These are phyloP conservation scores for Psammodynastes pulverulentus DNA, from an alignment of 2,113 vertebrate species.

Conservation along the genomic window DNA sequence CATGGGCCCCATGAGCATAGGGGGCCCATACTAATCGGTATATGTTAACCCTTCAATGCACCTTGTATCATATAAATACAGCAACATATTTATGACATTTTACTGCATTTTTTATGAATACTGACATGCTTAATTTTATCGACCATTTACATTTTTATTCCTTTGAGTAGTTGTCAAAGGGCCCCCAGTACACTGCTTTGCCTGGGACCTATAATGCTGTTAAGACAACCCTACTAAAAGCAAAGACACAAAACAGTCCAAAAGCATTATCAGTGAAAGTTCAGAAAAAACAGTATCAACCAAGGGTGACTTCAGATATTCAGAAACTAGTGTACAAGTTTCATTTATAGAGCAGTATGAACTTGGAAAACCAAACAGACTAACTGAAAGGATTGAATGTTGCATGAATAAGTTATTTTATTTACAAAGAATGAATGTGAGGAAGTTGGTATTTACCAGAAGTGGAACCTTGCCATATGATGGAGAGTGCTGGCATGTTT, in stretches of 20 bases:
- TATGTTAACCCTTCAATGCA: too few species aligned
- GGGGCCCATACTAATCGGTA: too few species aligned
- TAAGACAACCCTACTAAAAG: background rate
- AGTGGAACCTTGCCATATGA: background rate
- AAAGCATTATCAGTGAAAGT: background rate
- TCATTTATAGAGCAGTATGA: background rate
- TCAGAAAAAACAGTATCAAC: background rate
- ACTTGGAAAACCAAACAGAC: background rate
- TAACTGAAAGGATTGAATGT: background rate
- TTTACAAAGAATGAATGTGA: background rate
- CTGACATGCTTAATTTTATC: too few species aligned
- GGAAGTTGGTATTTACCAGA: background rate
- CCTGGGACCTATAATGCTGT: too few species aligned
- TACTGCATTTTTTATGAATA: too few species aligned
- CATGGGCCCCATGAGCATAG: too few species aligned
- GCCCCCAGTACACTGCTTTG: too few species aligned
- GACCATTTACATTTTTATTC: too few species aligned
- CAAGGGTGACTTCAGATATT: background rate
- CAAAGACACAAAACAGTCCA: background rate
- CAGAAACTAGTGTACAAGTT: background rate
- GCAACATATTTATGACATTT: too few species aligned
- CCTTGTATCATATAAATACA: too few species aligned
- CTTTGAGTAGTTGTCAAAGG: too few species aligned
- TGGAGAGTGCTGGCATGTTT: background rate
- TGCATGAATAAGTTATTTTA: background rate